Evolutionary conservation across 2,888 invertebrate genomes (phyloP), one percentile per base, ranked within the genome.

Genomic region (Rhingia rostrata): DNA sequence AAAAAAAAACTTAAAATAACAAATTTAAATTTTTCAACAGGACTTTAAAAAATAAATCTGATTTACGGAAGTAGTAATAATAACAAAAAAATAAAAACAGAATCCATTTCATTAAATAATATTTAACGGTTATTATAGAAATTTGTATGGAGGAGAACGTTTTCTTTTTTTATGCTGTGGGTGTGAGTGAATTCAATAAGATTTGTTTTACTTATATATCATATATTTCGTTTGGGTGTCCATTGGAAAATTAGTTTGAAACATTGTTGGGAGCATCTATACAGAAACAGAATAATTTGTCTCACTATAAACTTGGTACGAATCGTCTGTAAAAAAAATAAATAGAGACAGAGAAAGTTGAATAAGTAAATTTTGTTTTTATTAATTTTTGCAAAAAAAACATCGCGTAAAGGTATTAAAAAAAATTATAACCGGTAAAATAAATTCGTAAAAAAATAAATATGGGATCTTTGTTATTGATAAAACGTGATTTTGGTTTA

Each of bases 211-310:
- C n/a, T 47, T 10, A 67, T 35, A 35, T 73, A 78, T 79, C 58
- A 64, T 49, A 66, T 78, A 63, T 67, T 78, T 83, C 51, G 73
- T 67, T 73, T 74, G 83, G 82, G 79, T 69, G 83, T 83, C 83
- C 83, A 69, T 67, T 72, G 67, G 43, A 72, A 82, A 83, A 56
- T 79, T 63, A 78, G 53, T 83, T 73, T 47, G 61, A 69, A 49
- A 69, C 63, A 67, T 73, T 56, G 73, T 73, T 73, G 67, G 43
- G 67, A 67, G 70, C 75, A 86, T 87, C 88, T 88, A 90, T 78
- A 90, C 90, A 78, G 90, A 90, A 84, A 90, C 90, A 79, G 90
- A 90, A 87, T 90, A 90, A 88, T 89, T 90, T 87, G 90, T 88
- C 88, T 90, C 90, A 66, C 89, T 88, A 87, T 90, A 90, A 72